Percentiles rank a stretch among this genome's conserved stretches.
phyloP scores from a whole-genome alignment of 1,140 invertebrate genomes.

The Drosophila murphyi region DNA sequence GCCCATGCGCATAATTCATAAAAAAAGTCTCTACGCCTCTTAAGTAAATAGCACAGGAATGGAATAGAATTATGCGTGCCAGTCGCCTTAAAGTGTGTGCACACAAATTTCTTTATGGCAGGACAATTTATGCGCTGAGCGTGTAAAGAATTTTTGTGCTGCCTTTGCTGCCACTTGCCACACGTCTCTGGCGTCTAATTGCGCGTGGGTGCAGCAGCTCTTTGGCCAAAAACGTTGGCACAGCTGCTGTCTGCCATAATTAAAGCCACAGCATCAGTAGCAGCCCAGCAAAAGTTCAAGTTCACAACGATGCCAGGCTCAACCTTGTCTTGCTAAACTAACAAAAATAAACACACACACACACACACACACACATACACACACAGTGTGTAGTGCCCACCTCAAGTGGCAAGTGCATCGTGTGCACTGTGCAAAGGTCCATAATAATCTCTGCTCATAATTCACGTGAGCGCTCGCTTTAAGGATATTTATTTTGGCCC shows the following conservation, averaged over 20 bases:
- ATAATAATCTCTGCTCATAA: conserved; percentile 29
- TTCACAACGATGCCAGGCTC: conserved; percentile 33
- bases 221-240: conserved; percentile 27
- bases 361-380: conserved; percentile 6
- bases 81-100: conserved; percentile 45
- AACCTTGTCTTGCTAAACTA: conserved; percentile 15
- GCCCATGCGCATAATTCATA: conserved; percentile 37
- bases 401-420: conserved; percentile 8
- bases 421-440: conserved; percentile 29
- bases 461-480: conserved; percentile 15
- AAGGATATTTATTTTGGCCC: conserved; percentile 21
- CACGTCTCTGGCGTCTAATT: conserved; percentile 37
- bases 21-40: conserved; percentile 36
- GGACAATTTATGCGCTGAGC: conserved; percentile 51
- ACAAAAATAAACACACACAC: conserved; percentile 18
- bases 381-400: conserved; percentile 1
- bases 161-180: neutral
- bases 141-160: conserved; percentile 44
- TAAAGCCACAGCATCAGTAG: conserved; percentile 38
- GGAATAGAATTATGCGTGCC: conserved; percentile 55
- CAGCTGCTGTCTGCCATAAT: conserved; percentile 58
- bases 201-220: conserved; percentile 34
- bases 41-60: conserved; percentile 31
- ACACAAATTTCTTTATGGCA: conserved; percentile 33
- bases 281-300: conserved; percentile 58